Percentiles rank a stretch among this genome's conserved stretches.
These are phyloP conservation scores for Enteromius unitaeniatus DNA, from an alignment of 2,797 vertebrate species.

Conservation along the genomic window DNA sequence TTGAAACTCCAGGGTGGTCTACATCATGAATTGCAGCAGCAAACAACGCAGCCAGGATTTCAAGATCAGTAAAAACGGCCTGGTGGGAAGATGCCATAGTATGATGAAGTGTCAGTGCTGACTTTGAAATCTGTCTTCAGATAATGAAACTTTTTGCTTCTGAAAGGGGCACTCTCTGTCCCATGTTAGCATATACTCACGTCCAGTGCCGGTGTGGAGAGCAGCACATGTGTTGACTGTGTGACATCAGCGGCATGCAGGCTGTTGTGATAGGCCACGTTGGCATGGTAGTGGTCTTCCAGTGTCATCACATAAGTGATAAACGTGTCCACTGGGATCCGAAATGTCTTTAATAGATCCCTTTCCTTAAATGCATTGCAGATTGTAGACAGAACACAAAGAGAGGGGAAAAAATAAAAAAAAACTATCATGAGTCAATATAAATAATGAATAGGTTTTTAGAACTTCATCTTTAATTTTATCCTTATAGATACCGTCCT, in stretches of 20 bases:
- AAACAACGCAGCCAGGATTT: conserved; percentile 91
- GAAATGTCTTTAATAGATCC: conserved; percentile 90
- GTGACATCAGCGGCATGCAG: conserved; percentile 93
- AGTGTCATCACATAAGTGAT: conserved; percentile 91
- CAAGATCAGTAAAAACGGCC: conserved; percentile 94
- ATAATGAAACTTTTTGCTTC: not conserved
- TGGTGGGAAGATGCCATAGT: conserved; percentile 63
- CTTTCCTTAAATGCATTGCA: conserved; percentile 80
- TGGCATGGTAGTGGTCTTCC: conserved; percentile 93
- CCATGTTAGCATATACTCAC: conserved; percentile 71
- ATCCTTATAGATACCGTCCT: too few species aligned
- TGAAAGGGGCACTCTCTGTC: not conserved
- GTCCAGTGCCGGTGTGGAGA: conserved; percentile 90
- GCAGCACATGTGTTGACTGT: conserved; percentile 93
- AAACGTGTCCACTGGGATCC: conserved; percentile 90
- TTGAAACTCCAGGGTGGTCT: conserved; percentile 94
- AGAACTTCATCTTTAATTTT: not conserved
- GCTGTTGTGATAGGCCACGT: conserved; percentile 96
- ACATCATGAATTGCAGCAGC: conserved; percentile 94
- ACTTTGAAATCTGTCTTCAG: conserved; percentile 10
- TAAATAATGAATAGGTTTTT: not conserved
- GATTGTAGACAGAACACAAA: not conserved
- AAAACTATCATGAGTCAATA: not conserved
- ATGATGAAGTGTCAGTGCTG: not conserved
- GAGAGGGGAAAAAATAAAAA: not conserved